phyloP scores from a whole-genome alignment of 2,797 vertebrate genomes.

The Epinephelus awoara region DNA sequence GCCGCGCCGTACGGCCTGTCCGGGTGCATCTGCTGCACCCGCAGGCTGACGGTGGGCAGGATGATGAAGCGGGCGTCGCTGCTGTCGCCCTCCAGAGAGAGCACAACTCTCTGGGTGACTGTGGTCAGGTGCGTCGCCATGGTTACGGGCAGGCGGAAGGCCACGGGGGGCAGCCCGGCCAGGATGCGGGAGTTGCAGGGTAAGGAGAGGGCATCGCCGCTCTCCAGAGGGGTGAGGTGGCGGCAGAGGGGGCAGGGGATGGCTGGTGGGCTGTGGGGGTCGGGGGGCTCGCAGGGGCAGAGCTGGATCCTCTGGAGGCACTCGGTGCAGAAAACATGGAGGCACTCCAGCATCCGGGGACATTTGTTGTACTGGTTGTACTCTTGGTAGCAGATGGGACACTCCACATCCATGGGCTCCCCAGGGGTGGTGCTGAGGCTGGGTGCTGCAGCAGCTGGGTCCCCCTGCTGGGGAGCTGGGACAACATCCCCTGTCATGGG shows the following conservation, averaged over 20 bases:
- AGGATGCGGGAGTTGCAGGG: conserved; percentile 84
- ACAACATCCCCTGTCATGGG: conserved; percentile 67
- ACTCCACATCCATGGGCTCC: conserved; percentile 84
- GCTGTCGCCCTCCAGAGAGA: conserved; percentile 81
- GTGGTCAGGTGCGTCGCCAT: conserved; percentile 68
- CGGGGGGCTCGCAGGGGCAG: conserved; percentile 55
- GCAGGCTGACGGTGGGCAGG: conserved; percentile 87
- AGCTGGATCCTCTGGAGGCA: conserved; percentile 86
- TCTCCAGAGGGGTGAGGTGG: conserved; percentile 81
- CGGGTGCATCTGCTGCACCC: conserved; percentile 86
- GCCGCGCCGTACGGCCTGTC: conserved; percentile 32
- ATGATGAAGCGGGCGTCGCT: conserved; percentile 83
- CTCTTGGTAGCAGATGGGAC: conserved; percentile 88
- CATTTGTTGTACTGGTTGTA: conserved; percentile 85
- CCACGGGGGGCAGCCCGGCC: conserved; percentile 70
- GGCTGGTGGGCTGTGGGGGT: conserved; percentile 59
- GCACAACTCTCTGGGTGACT: conserved; percentile 83
- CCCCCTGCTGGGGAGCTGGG: conserved; percentile 41
- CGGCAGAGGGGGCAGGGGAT: conserved; percentile 88
- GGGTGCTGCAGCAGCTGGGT: conserved; percentile 32
- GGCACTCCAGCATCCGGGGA: conserved; percentile 87
- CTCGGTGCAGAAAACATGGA: conserved; percentile 87
- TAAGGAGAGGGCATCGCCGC: conserved; percentile 75
- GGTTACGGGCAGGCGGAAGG: conserved; percentile 68
- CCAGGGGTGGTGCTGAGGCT: conserved; percentile 28